phyloP scores from a whole-genome alignment of 2,797 vertebrate species.

The Bryconaethiops microstoma region DNA sequence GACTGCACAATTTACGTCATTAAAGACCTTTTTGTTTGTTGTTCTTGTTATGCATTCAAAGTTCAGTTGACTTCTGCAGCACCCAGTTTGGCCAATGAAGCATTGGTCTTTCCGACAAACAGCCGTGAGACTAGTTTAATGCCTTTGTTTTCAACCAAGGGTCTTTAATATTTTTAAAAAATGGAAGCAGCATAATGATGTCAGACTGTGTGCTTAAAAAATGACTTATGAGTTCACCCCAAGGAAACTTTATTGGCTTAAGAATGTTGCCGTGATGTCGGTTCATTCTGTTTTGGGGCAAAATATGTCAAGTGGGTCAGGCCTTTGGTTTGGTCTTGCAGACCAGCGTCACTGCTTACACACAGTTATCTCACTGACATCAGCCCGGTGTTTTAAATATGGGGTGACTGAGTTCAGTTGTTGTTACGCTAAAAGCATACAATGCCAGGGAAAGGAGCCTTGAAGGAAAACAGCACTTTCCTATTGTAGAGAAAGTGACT shows the following conservation, averaged over 20 bases:
- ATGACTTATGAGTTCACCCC: background rate
- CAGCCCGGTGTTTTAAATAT: constrained; percentile 47
- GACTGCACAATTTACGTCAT: background rate
- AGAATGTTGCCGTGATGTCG: constrained; percentile 55
- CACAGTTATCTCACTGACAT: constrained; percentile 62
- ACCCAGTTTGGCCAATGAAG: background rate
- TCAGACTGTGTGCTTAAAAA: background rate
- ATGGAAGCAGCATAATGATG: background rate
- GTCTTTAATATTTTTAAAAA: background rate
- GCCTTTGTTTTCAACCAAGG: background rate
- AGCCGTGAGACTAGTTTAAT: background rate
- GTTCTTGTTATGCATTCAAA: background rate
- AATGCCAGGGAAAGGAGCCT: constrained; percentile 34
- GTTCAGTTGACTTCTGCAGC: background rate
- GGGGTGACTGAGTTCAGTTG: constrained; percentile 59
- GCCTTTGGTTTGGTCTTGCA: constrained; percentile 62
- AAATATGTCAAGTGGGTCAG: constrained; percentile 45
- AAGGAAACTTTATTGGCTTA: background rate
- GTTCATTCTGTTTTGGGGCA: constrained; percentile 54
- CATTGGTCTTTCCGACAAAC: background rate
- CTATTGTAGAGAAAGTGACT: constrained; percentile 42
- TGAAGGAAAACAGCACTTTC: constrained; percentile 45
- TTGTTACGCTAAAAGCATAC: constrained; percentile 40
- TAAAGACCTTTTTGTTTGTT: background rate
- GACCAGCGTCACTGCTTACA: constrained; percentile 59